Evolutionary conservation across 2,113 vertebrate species (phyloP).

Genomic region (Gorsachius goisagi): DNA sequence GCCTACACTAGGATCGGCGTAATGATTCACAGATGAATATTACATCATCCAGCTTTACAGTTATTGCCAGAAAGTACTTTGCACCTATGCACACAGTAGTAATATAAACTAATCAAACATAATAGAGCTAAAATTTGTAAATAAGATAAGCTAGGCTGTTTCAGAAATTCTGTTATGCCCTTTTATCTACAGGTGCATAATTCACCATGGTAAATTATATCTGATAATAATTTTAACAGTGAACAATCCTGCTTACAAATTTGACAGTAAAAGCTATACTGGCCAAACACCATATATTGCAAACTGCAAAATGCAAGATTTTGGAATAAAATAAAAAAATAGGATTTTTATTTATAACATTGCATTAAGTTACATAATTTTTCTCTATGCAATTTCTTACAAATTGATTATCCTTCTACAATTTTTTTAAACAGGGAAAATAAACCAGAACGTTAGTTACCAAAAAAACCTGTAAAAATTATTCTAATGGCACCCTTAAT

Average conservation of each 20-base stretch:
- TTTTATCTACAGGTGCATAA: background rate
- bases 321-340: background rate
- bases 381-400: background rate
- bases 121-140: background rate
- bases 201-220: background rate
- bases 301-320: background rate
- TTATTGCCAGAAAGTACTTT: background rate
- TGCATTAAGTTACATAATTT: background rate
- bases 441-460: conserved; percentile 1
- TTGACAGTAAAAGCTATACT: background rate
- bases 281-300: background rate
- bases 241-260: background rate
- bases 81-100: background rate
- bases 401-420: background rate
- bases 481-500: conserved; percentile 9
- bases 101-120: background rate
- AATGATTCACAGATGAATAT: background rate
- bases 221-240: background rate
- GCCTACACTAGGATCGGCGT: no score
- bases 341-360: background rate
- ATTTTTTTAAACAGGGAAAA: background rate
- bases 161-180: background rate
- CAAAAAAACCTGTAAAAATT: background rate
- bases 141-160: background rate
- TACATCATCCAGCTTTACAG: background rate